Evolutionary conservation across 2,888 invertebrate species (phyloP), one percentile per base, ranked within the genome.

Genomic region (Lepidonotus clava): DNA sequence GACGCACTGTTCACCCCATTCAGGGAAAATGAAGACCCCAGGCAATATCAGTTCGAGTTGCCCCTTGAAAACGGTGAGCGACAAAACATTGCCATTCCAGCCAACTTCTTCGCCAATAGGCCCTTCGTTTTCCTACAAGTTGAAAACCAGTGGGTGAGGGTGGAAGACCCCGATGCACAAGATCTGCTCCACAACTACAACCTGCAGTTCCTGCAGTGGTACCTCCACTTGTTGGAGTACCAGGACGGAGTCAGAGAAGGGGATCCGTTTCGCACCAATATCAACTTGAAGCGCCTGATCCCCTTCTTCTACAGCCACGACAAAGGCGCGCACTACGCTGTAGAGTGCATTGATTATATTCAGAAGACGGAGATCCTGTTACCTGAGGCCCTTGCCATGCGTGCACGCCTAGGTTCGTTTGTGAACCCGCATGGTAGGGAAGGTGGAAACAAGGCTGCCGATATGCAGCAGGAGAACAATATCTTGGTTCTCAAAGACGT

Each of bases 391-490:
- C 36, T 40, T 5, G 38, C 36, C 11, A 2, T 76, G 8, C 38
- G 76, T 11, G 34, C 14, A 4, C 18, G 34, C 4, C 38, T 76
- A 2, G 76, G 76, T 0, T 36, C 36, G 24, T 76, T 76, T 34
- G 76, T 61, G 1, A 61, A 61, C 61, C 24, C 28, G 2, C 24
- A 61, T 1, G 61, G 61, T 5, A 2, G 4, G 2, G n/a, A 18
- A 2, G 61, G 61, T 5, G 28, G 28, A 24, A 83, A 83, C 32
- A 83, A 83, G 51, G 24, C 83, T 46, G 83, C 83, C 14, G 83
- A 83, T 28, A 41, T 83, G 41, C 83, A 83, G 28, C 83, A 83
- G 21, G 76, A 76, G 36, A 83, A 83, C 21, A 83, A 83, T 41
- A 83, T 83, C 2, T 18, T 41, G 0, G 83, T 41, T 8, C n/a